Conservation (phyloP, 2,888 invertebrate species). For the Brachyptera risi region DNA sequence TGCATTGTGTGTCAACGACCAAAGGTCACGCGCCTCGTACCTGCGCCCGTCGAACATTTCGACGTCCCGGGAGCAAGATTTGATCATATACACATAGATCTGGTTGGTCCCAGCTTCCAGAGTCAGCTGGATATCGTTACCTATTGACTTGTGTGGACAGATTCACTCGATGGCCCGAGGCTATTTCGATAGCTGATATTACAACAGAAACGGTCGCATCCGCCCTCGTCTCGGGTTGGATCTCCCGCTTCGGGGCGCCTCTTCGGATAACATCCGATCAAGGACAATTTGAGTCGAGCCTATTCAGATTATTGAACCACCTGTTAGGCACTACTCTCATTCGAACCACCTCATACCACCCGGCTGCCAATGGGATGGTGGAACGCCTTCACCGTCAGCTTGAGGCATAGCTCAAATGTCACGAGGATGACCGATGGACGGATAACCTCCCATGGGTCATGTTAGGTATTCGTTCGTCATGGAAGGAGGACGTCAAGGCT, state of each 20-base stretch:
- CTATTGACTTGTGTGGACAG: slow-evolving; percentile 39
- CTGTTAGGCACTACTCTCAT: slow-evolving; percentile 34
- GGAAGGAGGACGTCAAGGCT: too few species aligned
- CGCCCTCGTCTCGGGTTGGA: slow-evolving; percentile 42
- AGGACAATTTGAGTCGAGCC: too few species aligned
- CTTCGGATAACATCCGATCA: slow-evolving; percentile 42
- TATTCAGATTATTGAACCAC: too few species aligned
- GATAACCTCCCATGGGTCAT: too few species aligned
- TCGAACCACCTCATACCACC: slow-evolving; percentile 40
- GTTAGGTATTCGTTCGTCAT: too few species aligned
- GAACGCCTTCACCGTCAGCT: slow-evolving; percentile 44
- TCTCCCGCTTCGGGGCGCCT: slow-evolving; percentile 42
- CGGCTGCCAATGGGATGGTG: slow-evolving; percentile 43
- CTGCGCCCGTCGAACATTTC: slow-evolving; percentile 31
- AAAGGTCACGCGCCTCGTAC: slow-evolving; percentile 39
- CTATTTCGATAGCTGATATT: slow-evolving; percentile 40
- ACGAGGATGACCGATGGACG: too few species aligned
- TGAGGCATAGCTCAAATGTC: too few species aligned
- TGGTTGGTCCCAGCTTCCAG: slow-evolving; percentile 46
- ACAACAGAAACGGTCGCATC: slow-evolving; percentile 41
- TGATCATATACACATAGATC: slow-evolving; percentile 44
- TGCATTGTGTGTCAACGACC: too few species aligned
- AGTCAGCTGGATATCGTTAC: too few species aligned
- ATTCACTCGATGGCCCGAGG: slow-evolving; percentile 44
- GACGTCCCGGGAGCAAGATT: slow-evolving; percentile 38